phyloP scores from a whole-genome alignment of 2,888 invertebrate genomes.

The Eledone cirrhosa region DNA sequence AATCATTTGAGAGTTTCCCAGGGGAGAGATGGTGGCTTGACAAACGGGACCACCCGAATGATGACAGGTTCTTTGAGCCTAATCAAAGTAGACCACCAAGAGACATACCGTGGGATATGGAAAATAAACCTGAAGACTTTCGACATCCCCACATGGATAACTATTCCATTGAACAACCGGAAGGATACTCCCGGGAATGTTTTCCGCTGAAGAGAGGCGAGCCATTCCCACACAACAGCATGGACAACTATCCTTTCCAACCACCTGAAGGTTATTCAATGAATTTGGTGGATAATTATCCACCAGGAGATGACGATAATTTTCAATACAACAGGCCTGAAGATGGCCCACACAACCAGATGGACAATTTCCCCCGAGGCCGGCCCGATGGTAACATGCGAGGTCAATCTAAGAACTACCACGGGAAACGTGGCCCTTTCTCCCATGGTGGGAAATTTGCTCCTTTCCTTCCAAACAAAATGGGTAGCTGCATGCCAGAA shows the following conservation, averaged over 20 bases:
- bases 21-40: not conserved
- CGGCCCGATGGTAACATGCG: not conserved
- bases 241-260: not conserved
- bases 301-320: no score
- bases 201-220: not conserved
- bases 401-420: not conserved
- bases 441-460: slow-evolving; percentile 3
- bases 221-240: not conserved
- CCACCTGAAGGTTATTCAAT: not conserved
- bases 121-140: not conserved
- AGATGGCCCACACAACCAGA: not conserved
- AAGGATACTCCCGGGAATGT: not conserved
- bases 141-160: not conserved
- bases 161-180: not conserved
- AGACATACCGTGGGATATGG: no score
- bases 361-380: not conserved
- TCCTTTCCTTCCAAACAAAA: not conserved
- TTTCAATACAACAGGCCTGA: not conserved
- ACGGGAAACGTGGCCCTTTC: not conserved
- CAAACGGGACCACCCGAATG: not conserved
- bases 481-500: not conserved
- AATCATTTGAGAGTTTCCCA: not conserved
- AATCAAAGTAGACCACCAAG: no score
- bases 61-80: not conserved
- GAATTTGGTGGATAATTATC: no score